Conservation (phyloP, 2,888 invertebrate species). For the Mesopsocus fuscifrons region DNA sequence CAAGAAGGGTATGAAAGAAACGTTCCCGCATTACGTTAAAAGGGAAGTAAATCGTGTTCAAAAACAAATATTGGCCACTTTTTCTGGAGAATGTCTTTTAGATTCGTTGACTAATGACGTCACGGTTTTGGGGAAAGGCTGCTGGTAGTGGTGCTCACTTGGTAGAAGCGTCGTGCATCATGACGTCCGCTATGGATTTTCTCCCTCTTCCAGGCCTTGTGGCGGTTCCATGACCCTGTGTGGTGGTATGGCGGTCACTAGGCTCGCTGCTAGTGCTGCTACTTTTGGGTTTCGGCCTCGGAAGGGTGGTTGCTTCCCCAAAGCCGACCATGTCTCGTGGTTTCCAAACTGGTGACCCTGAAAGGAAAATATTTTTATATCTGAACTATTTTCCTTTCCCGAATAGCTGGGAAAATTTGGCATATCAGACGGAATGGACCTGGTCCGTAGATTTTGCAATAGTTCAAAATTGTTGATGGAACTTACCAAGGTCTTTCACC, state of each 20-base stretch:
- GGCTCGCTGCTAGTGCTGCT: conserved; percentile 10
- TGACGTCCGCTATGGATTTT: conserved; percentile 8
- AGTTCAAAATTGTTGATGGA: conserved; percentile 14
- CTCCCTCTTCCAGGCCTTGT: conserved; percentile 2
- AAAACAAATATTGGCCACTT: no score
- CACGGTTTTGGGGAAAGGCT: no score
- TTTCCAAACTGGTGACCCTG: conserved; percentile 98
- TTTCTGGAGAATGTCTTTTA: no score
- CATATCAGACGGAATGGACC: not conserved
- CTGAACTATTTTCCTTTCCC: conserved; percentile 12
- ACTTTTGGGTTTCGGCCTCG: conserved; percentile 30
- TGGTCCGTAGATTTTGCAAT: not conserved
- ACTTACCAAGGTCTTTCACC: conserved; percentile 78
- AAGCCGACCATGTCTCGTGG: conserved; percentile 60
- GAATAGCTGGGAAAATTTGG: not conserved
- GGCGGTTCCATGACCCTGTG: conserved; percentile 6
- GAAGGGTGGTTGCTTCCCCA: conserved; percentile 40
- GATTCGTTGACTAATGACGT: no score
- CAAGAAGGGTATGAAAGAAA: no score
- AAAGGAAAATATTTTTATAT: conserved; percentile 31
- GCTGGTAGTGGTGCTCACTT: no score
- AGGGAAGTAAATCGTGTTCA: no score
- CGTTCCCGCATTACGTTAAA: no score
- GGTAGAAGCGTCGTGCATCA: not conserved
- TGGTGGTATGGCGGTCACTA: conserved; percentile 2